phyloP scores from a whole-genome alignment of 2,888 invertebrate genomes.

The Lymantria dispar region DNA sequence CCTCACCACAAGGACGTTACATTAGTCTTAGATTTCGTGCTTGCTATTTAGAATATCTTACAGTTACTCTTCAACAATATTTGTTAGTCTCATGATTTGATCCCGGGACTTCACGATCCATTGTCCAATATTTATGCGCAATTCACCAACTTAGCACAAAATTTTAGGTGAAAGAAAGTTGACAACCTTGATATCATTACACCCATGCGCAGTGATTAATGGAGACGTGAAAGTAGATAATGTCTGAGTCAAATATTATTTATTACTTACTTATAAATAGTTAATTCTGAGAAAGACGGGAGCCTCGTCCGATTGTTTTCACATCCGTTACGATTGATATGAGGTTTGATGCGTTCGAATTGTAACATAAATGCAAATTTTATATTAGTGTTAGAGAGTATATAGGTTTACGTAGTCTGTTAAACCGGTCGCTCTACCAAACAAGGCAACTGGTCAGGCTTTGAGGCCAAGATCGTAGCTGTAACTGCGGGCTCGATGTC shows the following conservation, averaged over 20 bases:
- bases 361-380: conserved; percentile 33
- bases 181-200: conserved; percentile 45
- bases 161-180: neutral
- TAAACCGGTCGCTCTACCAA: conserved; percentile 72
- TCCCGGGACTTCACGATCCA: too few relatives aligned
- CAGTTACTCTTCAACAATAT: too few relatives aligned
- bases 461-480: conserved; percentile 68
- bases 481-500: conserved; percentile 28
- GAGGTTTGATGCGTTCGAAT: conserved; percentile 24
- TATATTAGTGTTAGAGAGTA: conserved; percentile 49
- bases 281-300: conserved; percentile 34
- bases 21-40: too few relatives aligned
- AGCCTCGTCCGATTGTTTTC: conserved; percentile 33
- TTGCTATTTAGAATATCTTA: too few relatives aligned
- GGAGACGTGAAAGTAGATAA: conserved; percentile 52
- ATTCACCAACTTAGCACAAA: too few relatives aligned
- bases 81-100: too few relatives aligned
- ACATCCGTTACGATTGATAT: conserved; percentile 26
- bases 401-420: conserved; percentile 42
- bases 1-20: too few relatives aligned
- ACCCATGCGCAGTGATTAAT: conserved; percentile 59
- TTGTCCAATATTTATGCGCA: too few relatives aligned
- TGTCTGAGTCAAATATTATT: conserved; percentile 45
- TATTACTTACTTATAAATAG: conserved; percentile 44
- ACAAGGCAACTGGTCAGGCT: conserved; percentile 73